Evolutionary conservation across 2,113 vertebrate genomes (phyloP).

Genomic region (Phasianus colchicus): DNA sequence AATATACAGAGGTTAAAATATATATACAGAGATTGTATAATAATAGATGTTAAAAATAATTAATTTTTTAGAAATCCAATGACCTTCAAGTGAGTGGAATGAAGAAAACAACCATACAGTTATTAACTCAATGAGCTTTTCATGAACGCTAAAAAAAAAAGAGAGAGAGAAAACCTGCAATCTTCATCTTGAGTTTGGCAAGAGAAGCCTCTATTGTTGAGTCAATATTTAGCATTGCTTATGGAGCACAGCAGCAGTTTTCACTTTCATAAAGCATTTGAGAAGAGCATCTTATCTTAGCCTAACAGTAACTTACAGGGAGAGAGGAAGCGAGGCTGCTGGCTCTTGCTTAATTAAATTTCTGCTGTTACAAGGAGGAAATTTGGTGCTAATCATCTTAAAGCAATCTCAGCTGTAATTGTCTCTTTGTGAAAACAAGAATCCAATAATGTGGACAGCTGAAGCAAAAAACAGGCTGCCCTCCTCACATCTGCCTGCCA

Average conservation of each 20-base stretch:
- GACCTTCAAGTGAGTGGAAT: not conserved
- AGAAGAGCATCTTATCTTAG: not conserved
- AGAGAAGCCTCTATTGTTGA: not conserved
- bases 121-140: not conserved
- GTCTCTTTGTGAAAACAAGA: not conserved
- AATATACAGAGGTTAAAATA: too few relatives aligned
- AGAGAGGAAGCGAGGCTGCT: not conserved
- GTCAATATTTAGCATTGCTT: not conserved
- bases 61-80: not conserved
- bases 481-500: not conserved
- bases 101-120: not conserved
- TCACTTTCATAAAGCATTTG: not conserved
- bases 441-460: not conserved
- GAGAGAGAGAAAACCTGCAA: not conserved
- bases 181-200: not conserved
- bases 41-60: not conserved
- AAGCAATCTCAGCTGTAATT: not conserved
- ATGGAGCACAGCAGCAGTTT: not conserved
- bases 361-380: conserved; percentile 5
- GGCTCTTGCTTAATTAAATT: conserved; percentile 18
- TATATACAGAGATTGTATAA: too few relatives aligned
- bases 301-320: not conserved
- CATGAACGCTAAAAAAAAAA: rapidly evolving
- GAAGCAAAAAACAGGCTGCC: not conserved
- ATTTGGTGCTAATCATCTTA: conserved; percentile 30